phyloP scores from a whole-genome alignment of 2,113 vertebrate genomes.

The Paratilapia polleni region DNA sequence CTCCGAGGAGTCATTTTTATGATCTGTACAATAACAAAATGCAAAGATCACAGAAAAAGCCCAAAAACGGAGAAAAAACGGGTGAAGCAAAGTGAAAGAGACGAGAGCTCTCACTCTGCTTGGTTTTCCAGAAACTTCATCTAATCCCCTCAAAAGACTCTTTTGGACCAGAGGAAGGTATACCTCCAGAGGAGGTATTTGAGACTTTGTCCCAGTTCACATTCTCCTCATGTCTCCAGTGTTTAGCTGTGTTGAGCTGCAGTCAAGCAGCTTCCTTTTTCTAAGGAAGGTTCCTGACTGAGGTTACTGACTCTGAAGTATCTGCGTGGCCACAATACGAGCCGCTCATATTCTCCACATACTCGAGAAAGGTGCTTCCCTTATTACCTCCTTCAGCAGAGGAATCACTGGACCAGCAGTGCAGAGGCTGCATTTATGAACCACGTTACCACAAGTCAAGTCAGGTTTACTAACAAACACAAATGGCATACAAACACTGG shows the following conservation, averaged over 20 bases:
- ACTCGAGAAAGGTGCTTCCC: background rate
- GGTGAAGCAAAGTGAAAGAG: background rate
- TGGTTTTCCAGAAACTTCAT: background rate
- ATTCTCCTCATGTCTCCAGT: background rate
- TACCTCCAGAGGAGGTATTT: background rate
- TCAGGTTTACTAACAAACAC: background rate
- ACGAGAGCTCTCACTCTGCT: background rate
- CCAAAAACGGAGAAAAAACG: background rate
- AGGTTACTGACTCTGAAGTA: background rate
- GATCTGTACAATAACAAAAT: too few relatives aligned
- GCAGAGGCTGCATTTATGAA: background rate
- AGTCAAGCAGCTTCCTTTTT: background rate
- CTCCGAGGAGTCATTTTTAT: too few relatives aligned
- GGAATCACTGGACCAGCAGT: background rate
- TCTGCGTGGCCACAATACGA: background rate
- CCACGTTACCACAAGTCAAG: background rate
- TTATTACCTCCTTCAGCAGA: too few relatives aligned
- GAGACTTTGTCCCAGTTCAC: background rate
- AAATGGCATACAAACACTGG: too few relatives aligned
- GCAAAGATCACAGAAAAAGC: fast-evolving
- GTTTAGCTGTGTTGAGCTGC: background rate
- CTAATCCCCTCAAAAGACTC: background rate
- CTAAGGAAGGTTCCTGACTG: background rate
- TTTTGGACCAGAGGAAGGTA: background rate
- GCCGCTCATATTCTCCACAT: background rate